Evolutionary conservation across 2,113 vertebrate species (phyloP).

Genomic region (Scortum barcoo): DNA sequence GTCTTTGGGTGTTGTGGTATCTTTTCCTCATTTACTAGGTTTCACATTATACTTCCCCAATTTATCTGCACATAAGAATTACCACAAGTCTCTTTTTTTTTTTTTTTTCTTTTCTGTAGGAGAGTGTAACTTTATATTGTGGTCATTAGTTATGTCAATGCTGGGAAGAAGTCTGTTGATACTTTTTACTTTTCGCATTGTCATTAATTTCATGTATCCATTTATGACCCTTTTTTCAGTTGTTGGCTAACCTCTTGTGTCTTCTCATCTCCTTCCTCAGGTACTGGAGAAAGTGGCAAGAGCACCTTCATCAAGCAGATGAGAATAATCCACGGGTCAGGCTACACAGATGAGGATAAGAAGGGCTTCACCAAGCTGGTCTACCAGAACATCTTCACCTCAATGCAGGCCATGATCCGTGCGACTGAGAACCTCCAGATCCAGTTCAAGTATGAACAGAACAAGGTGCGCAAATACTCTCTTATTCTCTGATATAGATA

Average conservation of each 20-base stretch:
- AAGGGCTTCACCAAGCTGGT: slow-evolving; percentile 89
- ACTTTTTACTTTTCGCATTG: background rate
- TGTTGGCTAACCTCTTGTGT: background rate
- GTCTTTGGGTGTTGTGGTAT: background rate
- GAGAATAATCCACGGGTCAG: slow-evolving; percentile 92
- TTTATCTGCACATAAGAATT: background rate
- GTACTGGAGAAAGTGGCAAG: slow-evolving; percentile 93
- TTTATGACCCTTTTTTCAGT: background rate
- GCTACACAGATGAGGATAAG: slow-evolving; percentile 92
- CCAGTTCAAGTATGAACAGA: slow-evolving; percentile 85
- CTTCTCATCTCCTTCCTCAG: slow-evolving; percentile 68
- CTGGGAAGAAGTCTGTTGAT: background rate
- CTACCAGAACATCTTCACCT: slow-evolving; percentile 92
- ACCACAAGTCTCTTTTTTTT: background rate
- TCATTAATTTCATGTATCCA: background rate
- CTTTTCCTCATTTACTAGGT: background rate
- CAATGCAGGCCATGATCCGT: slow-evolving; percentile 89
- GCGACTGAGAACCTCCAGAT: slow-evolving; percentile 90
- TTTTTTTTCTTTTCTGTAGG: background rate
- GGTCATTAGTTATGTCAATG: background rate
- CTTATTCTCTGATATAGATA: too few relatives aligned
- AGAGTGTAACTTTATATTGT: background rate
- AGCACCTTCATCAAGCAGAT: slow-evolving; percentile 96
- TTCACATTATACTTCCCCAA: background rate
- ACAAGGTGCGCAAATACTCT: slow-evolving; percentile 89